These are phyloP conservation scores for Channa maculata DNA, from an alignment of 2,113 vertebrate species.

Conservation along the genomic window DNA sequence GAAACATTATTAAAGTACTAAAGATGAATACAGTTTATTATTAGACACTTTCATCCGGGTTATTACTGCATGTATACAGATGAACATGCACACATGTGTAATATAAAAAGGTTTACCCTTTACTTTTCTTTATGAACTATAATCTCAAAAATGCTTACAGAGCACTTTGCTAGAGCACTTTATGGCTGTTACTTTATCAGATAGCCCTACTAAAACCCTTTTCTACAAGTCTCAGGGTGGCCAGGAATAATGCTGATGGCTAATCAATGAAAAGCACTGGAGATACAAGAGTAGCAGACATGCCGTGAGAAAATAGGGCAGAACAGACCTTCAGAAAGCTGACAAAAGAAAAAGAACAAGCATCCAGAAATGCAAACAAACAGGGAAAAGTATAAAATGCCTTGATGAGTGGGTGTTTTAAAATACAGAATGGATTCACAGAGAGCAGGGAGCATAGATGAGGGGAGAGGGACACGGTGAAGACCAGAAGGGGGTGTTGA, in stretches of 20 bases:
- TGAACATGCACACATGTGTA: neutral
- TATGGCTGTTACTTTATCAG: neutral
- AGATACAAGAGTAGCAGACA: slow-evolving; percentile 48
- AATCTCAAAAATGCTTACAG: slow-evolving; percentile 30
- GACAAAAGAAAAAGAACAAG: slow-evolving; percentile 59
- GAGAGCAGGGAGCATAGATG: too few relatives aligned
- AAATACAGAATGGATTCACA: slow-evolving; percentile 28
- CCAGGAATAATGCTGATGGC: slow-evolving; percentile 46
- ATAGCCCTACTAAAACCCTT: slow-evolving; percentile 47
- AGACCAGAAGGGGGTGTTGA: slow-evolving; percentile 30
- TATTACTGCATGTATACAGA: slow-evolving; percentile 23
- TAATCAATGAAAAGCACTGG: slow-evolving; percentile 61
- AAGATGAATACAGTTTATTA: neutral
- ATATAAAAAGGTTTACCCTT: slow-evolving; percentile 3
- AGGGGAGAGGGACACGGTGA: neutral
- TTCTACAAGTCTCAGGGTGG: slow-evolving; percentile 34
- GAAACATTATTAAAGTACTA: neutral
- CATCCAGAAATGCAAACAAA: slow-evolving; percentile 51
- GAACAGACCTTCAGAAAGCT: slow-evolving; percentile 57
- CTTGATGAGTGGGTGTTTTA: slow-evolving; percentile 70
- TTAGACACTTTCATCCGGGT: neutral
- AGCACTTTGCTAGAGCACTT: slow-evolving; percentile 8
- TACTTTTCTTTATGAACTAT: slow-evolving; percentile 1
- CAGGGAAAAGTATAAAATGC: slow-evolving; percentile 53
- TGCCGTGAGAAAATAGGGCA: slow-evolving; percentile 50